Conservation (phyloP, 2,888 invertebrate species). For the Chymomyza amoena region DNA sequence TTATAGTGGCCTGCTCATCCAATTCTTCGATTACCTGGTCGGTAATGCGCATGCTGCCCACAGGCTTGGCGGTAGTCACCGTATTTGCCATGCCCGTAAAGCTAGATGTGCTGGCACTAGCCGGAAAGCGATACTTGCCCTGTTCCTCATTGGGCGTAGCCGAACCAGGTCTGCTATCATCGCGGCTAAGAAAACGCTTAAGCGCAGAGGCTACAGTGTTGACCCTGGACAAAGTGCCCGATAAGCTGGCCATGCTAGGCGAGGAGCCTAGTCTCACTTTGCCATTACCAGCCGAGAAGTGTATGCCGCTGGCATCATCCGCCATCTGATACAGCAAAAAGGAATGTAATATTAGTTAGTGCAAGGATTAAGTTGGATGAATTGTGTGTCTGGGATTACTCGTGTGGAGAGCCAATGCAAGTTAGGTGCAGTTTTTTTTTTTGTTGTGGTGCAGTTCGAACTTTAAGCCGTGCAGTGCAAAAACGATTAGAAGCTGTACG, state of each 20-base stretch:
- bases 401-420: constrained; percentile 29
- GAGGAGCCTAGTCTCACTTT: constrained; percentile 80
- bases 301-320: constrained; percentile 87
- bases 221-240: constrained; percentile 84
- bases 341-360: background rate
- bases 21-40: constrained; percentile 88
- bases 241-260: constrained; percentile 77
- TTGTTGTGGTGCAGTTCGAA: constrained; percentile 32
- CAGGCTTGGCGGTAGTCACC: constrained; percentile 54
- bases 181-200: constrained; percentile 87
- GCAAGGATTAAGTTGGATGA: background rate
- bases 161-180: constrained; percentile 81
- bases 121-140: constrained; percentile 76
- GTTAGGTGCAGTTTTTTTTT: constrained; percentile 34
- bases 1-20: constrained; percentile 90
- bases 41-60: constrained; percentile 83
- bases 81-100: constrained; percentile 50
- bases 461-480: constrained; percentile 49
- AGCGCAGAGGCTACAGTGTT: constrained; percentile 89
- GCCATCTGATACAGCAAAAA: constrained; percentile 77
- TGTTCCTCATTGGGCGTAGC: constrained; percentile 77
- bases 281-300: constrained; percentile 83
- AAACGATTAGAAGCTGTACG: constrained; percentile 64
- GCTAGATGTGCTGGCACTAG: constrained; percentile 77
- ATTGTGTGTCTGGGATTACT: constrained; percentile 38